These are phyloP conservation scores for Lissocephala sabroskyi DNA, from an alignment of 2,888 invertebrate genomes.

Conservation along the genomic window DNA sequence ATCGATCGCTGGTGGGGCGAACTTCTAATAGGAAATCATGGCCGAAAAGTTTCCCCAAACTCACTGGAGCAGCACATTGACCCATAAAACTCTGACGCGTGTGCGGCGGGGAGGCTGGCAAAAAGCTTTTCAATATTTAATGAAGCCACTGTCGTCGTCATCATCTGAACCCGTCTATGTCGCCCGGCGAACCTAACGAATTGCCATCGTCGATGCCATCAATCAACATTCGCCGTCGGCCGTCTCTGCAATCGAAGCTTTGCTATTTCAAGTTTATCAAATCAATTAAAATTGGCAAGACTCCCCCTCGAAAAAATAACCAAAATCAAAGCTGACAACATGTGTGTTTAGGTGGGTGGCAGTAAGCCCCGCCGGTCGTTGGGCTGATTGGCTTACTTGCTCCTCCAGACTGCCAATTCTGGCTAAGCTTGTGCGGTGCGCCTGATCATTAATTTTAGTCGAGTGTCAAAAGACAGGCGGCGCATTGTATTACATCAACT, in stretches of 20 bases:
- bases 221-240: slow-evolving; percentile 16
- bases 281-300: slow-evolving; percentile 14
- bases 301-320: not conserved
- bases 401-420: too few relatives aligned
- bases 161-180: too few relatives aligned
- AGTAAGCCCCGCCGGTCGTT: too few relatives aligned
- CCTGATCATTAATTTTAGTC: slow-evolving; percentile 49
- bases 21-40: slow-evolving; percentile 1
- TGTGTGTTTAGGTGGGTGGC: not conserved
- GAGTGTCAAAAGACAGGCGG: slow-evolving; percentile 34
- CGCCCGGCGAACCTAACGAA: too few relatives aligned
- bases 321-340: not conserved
- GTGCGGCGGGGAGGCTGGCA: too few relatives aligned
- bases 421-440: slow-evolving; percentile 28
- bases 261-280: slow-evolving; percentile 2
- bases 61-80: slow-evolving; percentile 1
- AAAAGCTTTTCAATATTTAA: slow-evolving; percentile 4
- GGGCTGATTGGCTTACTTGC: too few relatives aligned
- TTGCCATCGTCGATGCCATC: slow-evolving; percentile 6
- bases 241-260: not conserved
- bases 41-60: not conserved
- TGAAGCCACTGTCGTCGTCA: not conserved
- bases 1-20: too few relatives aligned
- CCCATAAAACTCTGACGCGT: not conserved
- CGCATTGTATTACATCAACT: slow-evolving; percentile 38